Evolutionary conservation across 2,797 vertebrate species (phyloP).

Genomic region (Xenentodon cancila): DNA sequence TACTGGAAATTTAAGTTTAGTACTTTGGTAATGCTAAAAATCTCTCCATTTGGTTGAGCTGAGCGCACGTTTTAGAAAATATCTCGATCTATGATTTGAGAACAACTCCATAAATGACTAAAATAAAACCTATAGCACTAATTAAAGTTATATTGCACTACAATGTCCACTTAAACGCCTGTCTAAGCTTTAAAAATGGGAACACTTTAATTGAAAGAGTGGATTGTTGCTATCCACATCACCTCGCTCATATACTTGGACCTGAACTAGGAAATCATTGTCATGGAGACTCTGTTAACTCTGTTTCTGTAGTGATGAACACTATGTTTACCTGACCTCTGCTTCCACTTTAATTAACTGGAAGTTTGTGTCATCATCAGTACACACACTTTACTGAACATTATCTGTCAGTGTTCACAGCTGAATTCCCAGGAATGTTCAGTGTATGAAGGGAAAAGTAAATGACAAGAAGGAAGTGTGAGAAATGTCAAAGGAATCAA

Average conservation of each 20-base stretch:
- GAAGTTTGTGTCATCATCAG: not conserved
- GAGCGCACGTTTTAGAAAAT: conserved; percentile 2
- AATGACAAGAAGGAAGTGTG: conserved; percentile 39
- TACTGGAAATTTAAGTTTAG: too few species aligned
- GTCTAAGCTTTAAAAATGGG: conserved; percentile 6
- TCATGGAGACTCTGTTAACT: not conserved
- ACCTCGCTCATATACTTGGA: not conserved
- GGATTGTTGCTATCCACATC: not conserved
- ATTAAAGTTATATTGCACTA: conserved; percentile 32
- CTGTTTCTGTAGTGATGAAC: not conserved
- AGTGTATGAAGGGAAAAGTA: not conserved
- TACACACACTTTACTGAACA: conserved; percentile 5
- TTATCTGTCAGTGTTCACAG: conserved; percentile 2
- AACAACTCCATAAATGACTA: conserved; percentile 4
- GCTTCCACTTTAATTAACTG: not conserved
- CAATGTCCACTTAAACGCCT: conserved; percentile 8
- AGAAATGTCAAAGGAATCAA: not conserved
- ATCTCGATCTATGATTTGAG: conserved; percentile 21
- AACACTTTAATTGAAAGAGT: not conserved
- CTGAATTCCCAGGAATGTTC: conserved; percentile 46
- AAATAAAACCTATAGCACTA: conserved; percentile 8
- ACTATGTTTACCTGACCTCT: not conserved
- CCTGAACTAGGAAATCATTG: conserved; percentile 9
- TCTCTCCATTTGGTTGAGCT: conserved; percentile 5
- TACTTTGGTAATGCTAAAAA: conserved; percentile 46